Percentiles rank a stretch among this genome's conserved stretches.
These are phyloP conservation scores for Sanderia malayensis DNA, from an alignment of 30 jellyfish, hydroid and myxozoan genomes.

Conservation along the genomic window DNA sequence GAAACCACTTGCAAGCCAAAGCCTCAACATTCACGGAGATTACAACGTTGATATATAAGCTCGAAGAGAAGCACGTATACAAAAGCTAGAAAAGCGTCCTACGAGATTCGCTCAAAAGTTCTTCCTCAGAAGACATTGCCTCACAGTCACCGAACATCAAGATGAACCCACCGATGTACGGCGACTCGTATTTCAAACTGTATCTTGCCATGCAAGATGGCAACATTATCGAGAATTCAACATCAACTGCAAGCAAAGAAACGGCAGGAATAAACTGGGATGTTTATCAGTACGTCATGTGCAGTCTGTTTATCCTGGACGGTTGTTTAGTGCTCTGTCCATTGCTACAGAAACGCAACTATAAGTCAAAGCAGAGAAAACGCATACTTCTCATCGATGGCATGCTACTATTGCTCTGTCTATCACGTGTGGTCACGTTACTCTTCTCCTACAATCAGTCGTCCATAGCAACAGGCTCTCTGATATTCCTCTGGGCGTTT, in stretches of 20 bases:
- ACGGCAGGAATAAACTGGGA: constrained; percentile 16
- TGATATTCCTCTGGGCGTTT: constrained; percentile 35
- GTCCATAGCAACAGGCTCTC: constrained; percentile 13
- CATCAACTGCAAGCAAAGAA: constrained; percentile 2
- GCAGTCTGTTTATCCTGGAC: constrained; percentile 23
- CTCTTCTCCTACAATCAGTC: constrained; percentile 34
- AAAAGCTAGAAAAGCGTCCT: too few relatives aligned
- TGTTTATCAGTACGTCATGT: constrained; percentile 39
- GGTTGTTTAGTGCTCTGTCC: constrained; percentile 54
- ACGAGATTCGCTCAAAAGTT: too few relatives aligned
- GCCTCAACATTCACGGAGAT: too few relatives aligned
- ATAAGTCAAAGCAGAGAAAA: constrained; percentile 40
- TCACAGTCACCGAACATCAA: background rate
- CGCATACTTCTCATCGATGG: constrained; percentile 44
- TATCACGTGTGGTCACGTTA: constrained; percentile 20
- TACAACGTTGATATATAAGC: too few relatives aligned
- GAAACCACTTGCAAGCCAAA: too few relatives aligned
- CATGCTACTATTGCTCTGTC: constrained; percentile 16
- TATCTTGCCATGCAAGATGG: background rate
- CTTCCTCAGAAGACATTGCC: too few relatives aligned
- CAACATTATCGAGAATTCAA: background rate
- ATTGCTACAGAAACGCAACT: constrained; percentile 44
- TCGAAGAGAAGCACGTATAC: too few relatives aligned
- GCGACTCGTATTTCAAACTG: background rate
- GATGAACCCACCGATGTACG: background rate